Base-by-base conservation (phyloP, 53 echinoderm and acorn worm genomes). In the Pentamera pediparva region DNA sequence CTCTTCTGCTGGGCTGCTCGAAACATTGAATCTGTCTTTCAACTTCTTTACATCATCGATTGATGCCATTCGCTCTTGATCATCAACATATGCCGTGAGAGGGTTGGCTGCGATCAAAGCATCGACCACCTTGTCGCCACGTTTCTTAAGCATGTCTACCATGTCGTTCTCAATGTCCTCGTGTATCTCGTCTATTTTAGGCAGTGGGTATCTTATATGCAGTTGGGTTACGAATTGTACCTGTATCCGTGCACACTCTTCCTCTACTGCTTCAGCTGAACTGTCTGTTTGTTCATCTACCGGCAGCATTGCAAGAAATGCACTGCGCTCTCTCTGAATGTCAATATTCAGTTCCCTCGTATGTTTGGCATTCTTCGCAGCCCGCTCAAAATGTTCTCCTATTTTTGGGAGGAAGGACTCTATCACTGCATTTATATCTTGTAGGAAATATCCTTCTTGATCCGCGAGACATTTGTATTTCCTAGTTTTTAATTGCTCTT, bases 1-100 rank as follows among this genome's bases (percentile, higher is more conserved):
- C 0, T 19, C n/a, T 9, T 41, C 13, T 1, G 25, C 31, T 13
- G 20, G 30, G 37, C 13, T 32, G 20, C 45, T 41, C 30, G 67
- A 37, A 41, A 67, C 41, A 67, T 41, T 40, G 29, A 67, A 67
- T 36, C 30, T 67, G 26, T 67, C 45, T 11, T 28, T 67, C 1
- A 67, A 18, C 11, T 15, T 18, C 20, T 26, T 39, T n/a, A 67
- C 25, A 28, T 67, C 45, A 67, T 26, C 29, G 3, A 39, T 8
- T 40, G 45, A 27, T 20, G 29, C 28, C 43, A 2, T 45, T 18
- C 17, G 3, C 2, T 26, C 5, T 1, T 29, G 29, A 13, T 22
- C 6, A 25, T 25, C 45, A 18, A 31, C 41, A 43, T 19, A 67
- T 24, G 40, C 58, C 4, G 58, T 31, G 12, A 57, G 31, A 18